Evolutionary conservation across 1,140 invertebrate species (phyloP).

Genomic region (Pseudomyrmex flavicornis): DNA sequence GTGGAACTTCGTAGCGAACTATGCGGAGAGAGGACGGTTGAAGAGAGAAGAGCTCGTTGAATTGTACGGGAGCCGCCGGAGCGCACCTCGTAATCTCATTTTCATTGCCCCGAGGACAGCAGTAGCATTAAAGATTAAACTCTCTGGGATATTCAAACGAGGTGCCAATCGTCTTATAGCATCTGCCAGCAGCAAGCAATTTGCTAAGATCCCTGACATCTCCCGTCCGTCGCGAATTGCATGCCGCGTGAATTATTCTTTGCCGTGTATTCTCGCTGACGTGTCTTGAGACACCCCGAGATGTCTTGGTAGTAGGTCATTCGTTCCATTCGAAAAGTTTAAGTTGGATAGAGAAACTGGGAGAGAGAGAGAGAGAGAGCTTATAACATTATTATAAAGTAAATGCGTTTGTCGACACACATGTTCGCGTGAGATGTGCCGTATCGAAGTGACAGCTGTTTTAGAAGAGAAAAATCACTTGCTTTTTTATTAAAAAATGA

Average conservation of each 20-base stretch:
- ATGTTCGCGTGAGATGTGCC: neutral
- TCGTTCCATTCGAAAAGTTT: conserved; percentile 12
- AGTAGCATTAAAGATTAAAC: conserved; percentile 54
- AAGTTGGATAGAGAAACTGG: neutral
- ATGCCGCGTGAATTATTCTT: conserved; percentile 38
- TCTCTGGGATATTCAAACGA: conserved; percentile 51
- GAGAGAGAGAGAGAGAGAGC: neutral
- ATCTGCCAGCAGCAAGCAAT: conserved; percentile 9
- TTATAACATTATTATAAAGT: conserved; percentile 1
- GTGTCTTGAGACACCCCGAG: neutral
- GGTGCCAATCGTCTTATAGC: conserved; percentile 47
- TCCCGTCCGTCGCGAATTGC: conserved; percentile 4
- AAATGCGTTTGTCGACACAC: neutral
- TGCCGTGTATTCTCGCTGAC: neutral
- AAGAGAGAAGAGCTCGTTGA: conserved; percentile 18
- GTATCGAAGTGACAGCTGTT: neutral
- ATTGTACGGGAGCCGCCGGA: conserved; percentile 49
- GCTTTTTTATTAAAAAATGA: too few relatives aligned
- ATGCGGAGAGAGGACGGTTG: neutral
- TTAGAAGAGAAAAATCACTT: neutral
- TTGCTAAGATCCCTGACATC: conserved; percentile 26
- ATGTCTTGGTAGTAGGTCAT: neutral
- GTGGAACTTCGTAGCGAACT: conserved; percentile 18
- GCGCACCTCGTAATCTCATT: conserved; percentile 58
- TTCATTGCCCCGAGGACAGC: conserved; percentile 37